phyloP scores from a whole-genome alignment of 2,797 vertebrate species.

The Melanotaenia nigrans region DNA sequence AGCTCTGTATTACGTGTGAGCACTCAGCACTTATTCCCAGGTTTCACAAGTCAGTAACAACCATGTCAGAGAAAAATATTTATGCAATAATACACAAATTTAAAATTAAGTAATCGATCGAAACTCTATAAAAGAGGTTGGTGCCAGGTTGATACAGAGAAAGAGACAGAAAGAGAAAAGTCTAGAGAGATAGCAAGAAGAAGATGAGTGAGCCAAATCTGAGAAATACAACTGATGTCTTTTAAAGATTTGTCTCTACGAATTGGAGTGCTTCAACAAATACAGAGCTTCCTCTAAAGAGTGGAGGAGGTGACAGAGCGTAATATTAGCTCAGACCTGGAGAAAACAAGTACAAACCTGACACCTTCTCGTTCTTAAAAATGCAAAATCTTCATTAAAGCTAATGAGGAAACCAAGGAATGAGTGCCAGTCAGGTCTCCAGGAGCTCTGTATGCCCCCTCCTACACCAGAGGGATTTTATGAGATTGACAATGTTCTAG shows the following conservation, averaged over 20 bases:
- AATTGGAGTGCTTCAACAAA: conserved; percentile 49
- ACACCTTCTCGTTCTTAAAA: conserved; percentile 68
- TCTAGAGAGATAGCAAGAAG: not conserved
- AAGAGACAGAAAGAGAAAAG: not conserved
- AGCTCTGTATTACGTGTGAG: conserved; percentile 64
- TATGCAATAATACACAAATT: conserved; percentile 14
- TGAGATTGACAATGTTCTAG: conserved; percentile 68
- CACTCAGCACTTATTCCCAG: conserved; percentile 68
- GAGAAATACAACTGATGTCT: conserved; percentile 7
- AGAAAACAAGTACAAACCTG: conserved; percentile 19
- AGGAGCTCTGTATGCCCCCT: conserved; percentile 49
- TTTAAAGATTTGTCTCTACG: conserved; percentile 14
- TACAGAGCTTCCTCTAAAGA: conserved; percentile 52
- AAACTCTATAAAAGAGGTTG: conserved; percentile 58
- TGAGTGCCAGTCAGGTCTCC: conserved; percentile 70
- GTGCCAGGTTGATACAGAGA: conserved; percentile 53
- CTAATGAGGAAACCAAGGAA: conserved; percentile 73
- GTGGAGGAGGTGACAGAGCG: conserved; percentile 29
- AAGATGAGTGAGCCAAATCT: conserved; percentile 21
- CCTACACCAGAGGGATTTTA: conserved; percentile 60
- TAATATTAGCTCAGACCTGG: conserved; percentile 53
- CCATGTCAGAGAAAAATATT: conserved; percentile 6
- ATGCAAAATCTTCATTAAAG: conserved; percentile 20
- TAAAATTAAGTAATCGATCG: conserved; percentile 11
- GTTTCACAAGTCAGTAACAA: conserved; percentile 53